Base-by-base conservation (phyloP, 2,888 invertebrate species). In the Phyllotreta cruciferae region DNA sequence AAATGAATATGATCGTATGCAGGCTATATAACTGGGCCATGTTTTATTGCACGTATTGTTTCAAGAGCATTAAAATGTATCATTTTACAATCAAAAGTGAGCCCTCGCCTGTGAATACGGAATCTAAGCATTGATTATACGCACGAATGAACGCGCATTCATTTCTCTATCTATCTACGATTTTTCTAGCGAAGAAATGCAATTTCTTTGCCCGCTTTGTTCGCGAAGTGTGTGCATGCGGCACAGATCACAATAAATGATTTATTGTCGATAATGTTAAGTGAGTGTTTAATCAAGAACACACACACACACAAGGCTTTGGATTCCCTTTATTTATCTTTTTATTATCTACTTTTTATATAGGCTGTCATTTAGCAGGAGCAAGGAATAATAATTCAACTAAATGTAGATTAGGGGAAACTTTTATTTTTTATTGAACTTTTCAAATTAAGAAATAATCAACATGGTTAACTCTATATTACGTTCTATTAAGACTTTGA, bases 91-190 rank as follows among this genome's bases (percentile, higher is more conserved):
- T 76, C 77, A 75, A 75, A 77, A 74, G 71, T 70, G 70, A 71
- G 65, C 72, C 74, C 69, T 73, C 69, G 74, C 70, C 73, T 70
- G 72, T 73, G 75, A 75, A 75, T 75, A 74, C 72, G 66, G 73
- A 74, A 76, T 74, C 74, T 73, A 75, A 69, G 77, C 78, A 77
- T 77, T 78, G 78, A 77, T 77, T 77, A 77, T 71, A 78, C 75
- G 77, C 77, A 78, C 78, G 78, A 78, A 74, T 77, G 75, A 70
- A 63, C 73, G 71, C 74, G 64, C 56, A 64, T 64, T 60, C 56
- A 56, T 60, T 64, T 60, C 64, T 56, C 45, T 56, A 53, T 60
- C 53, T 60, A 49, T 34, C 35, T 8, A 13, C 42, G n/a, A 36
- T 55, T 9, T 39, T 58, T 58, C 49, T 58, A 50, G 39, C 10